Percentiles rank a stretch among this genome's conserved stretches.
These are phyloP conservation scores for Stercorarius parasiticus DNA, from an alignment of 2,113 vertebrate species.

Conservation along the genomic window DNA sequence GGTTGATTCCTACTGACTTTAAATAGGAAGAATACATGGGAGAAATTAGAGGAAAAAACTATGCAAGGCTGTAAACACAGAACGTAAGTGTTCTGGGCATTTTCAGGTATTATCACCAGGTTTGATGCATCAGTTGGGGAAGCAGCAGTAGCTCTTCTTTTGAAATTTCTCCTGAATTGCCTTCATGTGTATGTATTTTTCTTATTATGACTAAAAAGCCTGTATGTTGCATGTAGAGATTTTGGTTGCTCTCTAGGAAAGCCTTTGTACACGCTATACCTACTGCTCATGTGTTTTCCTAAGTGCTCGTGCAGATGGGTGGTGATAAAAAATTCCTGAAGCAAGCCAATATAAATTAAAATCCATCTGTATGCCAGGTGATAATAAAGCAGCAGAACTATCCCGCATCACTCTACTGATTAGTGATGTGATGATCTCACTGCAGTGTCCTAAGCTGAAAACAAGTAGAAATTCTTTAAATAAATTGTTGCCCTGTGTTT, in stretches of 20 bases:
- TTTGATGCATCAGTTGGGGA: neutral
- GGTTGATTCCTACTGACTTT: neutral
- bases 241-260: neutral
- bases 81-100: neutral
- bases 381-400: neutral
- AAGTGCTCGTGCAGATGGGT: neutral
- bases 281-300: neutral
- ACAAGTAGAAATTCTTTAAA: neutral
- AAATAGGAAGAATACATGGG: neutral
- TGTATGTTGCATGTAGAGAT: neutral
- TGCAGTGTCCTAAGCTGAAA: neutral
- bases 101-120: neutral
- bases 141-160: neutral
- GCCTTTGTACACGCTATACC: accelerated
- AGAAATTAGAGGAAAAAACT: neutral
- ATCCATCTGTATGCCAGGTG: neutral
- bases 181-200: neutral
- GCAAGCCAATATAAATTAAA: neutral
- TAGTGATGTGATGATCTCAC: neutral
- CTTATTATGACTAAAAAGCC: neutral
- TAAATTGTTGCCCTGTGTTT: neutral
- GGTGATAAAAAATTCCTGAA: neutral
- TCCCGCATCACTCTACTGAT: neutral
- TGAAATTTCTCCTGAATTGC: neutral
- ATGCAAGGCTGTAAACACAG: neutral